Conservation (phyloP, 1,140 invertebrate species). For the Spodoptera frugiperda region DNA sequence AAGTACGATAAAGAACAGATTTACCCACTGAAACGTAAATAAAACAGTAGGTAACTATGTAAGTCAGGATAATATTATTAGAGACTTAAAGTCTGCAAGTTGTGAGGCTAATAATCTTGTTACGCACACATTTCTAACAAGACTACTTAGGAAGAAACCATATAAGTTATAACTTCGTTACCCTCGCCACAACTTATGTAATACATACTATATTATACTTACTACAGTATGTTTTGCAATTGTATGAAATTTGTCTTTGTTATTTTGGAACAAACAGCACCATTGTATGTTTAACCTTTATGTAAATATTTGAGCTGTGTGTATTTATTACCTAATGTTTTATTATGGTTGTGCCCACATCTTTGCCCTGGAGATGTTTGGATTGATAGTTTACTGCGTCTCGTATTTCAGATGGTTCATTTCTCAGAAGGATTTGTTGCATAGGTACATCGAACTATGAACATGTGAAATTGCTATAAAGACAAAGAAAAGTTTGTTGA, state of each 20-base stretch:
- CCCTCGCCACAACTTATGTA: neutral
- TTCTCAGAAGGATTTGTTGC: neutral
- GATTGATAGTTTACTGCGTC: neutral
- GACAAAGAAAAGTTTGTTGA: too few species aligned
- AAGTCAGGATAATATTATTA: too few species aligned
- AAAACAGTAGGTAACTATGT: too few species aligned
- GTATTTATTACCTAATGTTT: neutral
- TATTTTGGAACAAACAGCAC: neutral
- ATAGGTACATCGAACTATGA: neutral
- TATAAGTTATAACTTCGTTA: neutral
- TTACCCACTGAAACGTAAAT: too few species aligned
- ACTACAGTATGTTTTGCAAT: neutral
- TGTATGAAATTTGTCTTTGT: neutral
- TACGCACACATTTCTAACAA: neutral
- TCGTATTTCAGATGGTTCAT: neutral
- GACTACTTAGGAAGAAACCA: constrained; percentile 7
- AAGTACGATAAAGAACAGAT: too few species aligned
- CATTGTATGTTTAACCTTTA: neutral
- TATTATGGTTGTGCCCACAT: too few species aligned
- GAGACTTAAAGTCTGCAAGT: too few species aligned
- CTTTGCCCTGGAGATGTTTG: too few species aligned
- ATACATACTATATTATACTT: neutral
- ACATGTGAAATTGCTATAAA: too few species aligned
- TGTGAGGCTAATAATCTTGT: too few species aligned
- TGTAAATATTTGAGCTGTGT: neutral